phyloP scores from a whole-genome alignment of 2,113 vertebrate species.

The Gopherus evgoodei region DNA sequence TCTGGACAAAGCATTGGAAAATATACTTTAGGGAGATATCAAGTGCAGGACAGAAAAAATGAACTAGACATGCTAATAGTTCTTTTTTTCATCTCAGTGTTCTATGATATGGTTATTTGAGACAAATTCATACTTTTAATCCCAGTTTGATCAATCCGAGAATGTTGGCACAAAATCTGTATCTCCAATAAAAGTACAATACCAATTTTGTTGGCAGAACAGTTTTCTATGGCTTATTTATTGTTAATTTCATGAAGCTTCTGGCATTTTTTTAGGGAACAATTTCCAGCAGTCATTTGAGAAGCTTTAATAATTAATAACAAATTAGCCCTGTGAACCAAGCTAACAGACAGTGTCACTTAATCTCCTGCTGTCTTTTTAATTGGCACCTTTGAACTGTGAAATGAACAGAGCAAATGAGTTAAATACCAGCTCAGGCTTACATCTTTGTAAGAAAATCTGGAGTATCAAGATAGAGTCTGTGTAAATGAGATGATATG shows the following conservation, averaged over 20 bases:
- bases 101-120: neutral
- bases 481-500: constrained; percentile 1
- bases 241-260: constrained; percentile 39
- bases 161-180: constrained; percentile 10
- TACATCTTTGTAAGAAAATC: constrained; percentile 5
- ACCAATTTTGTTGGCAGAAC: neutral
- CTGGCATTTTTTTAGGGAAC: neutral
- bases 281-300: neutral
- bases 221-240: neutral
- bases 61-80: neutral
- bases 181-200: constrained; percentile 8
- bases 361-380: constrained; percentile 48
- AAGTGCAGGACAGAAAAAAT: neutral
- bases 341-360: constrained; percentile 37
- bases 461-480: neutral
- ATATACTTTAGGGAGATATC: constrained; percentile 24
- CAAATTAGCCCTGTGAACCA: constrained; percentile 30
- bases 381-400: constrained; percentile 62
- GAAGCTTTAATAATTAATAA: constrained; percentile 63
- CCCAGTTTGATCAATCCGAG: neutral
- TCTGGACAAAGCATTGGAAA: constrained; percentile 36
- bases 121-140: constrained; percentile 36
- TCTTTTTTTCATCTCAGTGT: neutral
- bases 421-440: constrained; percentile 54
- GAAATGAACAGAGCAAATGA: constrained; percentile 53